Base-by-base conservation (phyloP, 2,888 invertebrate genomes). In the Seira ritae region DNA sequence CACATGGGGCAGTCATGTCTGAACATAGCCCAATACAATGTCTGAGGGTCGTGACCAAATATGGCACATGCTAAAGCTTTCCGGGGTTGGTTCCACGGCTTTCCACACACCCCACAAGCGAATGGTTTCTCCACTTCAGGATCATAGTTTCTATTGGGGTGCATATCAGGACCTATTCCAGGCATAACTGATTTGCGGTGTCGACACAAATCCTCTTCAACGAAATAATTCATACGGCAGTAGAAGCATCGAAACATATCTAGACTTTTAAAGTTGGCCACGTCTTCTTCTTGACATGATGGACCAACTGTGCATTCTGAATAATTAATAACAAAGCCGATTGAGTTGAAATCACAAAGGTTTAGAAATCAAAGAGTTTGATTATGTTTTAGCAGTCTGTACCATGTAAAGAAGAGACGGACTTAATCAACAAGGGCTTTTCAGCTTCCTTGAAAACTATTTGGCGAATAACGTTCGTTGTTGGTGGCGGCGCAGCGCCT, bases 81-180 rank as follows among this genome's bases (percentile, higher is more conserved):
- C 19, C 69, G 15, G 17, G 19, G 15, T 1, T 62, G n/a, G 12
- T 55, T 55, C n/a, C n/a, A 71, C 0, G 75, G 81, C 17, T 69
- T 74, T 8, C 23, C 42, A 65, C 80, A 80, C 10, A 80, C 62
- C 6, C 80, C 80, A 74, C 80, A 82, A 8, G 50, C 82, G 46
- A 72, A 82, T 4, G 76, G 67, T 24, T 55, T 77, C 12, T 77
- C 77, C 8, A 23, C 17, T 20, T 76, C 65, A 19, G n/a, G 2
- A 8, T 73, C 68, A 19, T 46, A 68, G n/a, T 55, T 46, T 17
- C 55, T 23, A 24, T 70, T 24, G 6, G 23, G 42, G 22, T 81
- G 75, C 10, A 17, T n/a, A 0, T 4, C 8, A 17, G 55, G 55
- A 12, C 55, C 55, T 8, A 8, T 55, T n/a, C n/a, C 55, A 3